These are phyloP conservation scores for Drosophila biarmipes DNA, from an alignment of 1,140 invertebrate genomes.

Conservation along the genomic window DNA sequence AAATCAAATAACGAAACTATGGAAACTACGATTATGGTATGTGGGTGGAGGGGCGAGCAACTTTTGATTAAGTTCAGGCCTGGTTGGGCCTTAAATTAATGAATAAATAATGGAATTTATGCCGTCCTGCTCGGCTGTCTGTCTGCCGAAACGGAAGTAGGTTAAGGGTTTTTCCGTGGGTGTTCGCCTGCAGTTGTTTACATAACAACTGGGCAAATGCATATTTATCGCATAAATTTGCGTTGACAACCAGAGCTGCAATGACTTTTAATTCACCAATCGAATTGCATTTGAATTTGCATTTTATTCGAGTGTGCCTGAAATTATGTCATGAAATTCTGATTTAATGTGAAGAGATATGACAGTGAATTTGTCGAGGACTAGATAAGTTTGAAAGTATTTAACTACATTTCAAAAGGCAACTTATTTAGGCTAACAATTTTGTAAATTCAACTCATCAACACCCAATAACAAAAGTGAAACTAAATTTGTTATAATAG, in stretches of 20 bases:
- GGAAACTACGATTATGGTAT: conserved; percentile 6
- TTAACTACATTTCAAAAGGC: too few relatives aligned
- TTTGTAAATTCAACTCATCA: too few relatives aligned
- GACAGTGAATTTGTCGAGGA: neutral
- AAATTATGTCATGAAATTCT: neutral
- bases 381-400: neutral
- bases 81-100: conserved; percentile 50
- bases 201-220: conserved; percentile 34
- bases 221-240: conserved; percentile 34
- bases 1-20: conserved; percentile 58
- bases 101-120: conserved; percentile 61
- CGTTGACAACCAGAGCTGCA: conserved; percentile 4
- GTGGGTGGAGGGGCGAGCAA: conserved; percentile 7
- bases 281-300: conserved; percentile 29
- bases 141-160: conserved; percentile 29
- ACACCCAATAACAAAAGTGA: too few relatives aligned
- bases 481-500: neutral
- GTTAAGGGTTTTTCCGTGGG: conserved; percentile 32
- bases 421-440: too few relatives aligned
- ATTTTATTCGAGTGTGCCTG: neutral
- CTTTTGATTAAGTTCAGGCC: conserved; percentile 55
- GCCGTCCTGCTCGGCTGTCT: conserved; percentile 2
- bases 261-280: conserved; percentile 34
- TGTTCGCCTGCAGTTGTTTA: conserved; percentile 16
- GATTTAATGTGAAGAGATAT: neutral